Base-by-base conservation (phyloP, 2,888 invertebrate species). In the Ditylenchus weischeri region DNA sequence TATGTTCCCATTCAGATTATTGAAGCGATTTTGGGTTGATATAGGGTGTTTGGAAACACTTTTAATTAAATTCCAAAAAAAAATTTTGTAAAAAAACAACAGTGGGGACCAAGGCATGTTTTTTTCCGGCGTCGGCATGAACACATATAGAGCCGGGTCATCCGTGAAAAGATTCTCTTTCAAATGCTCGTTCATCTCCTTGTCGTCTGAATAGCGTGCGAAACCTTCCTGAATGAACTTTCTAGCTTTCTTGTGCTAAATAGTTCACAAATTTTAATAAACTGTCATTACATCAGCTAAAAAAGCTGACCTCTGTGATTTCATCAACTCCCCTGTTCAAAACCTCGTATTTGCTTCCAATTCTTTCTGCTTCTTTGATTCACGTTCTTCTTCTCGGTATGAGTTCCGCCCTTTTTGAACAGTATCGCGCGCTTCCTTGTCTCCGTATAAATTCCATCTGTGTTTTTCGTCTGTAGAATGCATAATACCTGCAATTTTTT, bases 161-260 rank as follows among this genome's bases (percentile, higher is more conserved):
- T 88, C 89, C 66, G 91, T 86, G 71, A 68, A 43, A 70, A 77
- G 57, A 43, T 75, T 67, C 21, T 69, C 77, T 61, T 77, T 89
- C 47, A 93, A 84, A 78, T 88, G 87, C 1, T 86, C 86, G 78
- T 98, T 94, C 78, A 96, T 85, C 84, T 95, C 96, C 35, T 87
- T 87, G 82, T 98, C 96, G 77, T 91, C 90, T 4, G 88, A 89
- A 83, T 91, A 90, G 43, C 96, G 87, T 0, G 96, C 93, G 63
- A 98, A 84, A 0, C 95, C 95, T 83, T 96, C 96, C 36, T 88
- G 87, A 80, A 91, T 90, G 83, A 94, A 94, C 76, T 91, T 35
- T 88, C 87, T 1, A 90, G 82, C 57, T 88, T 88, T 11, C 49
- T 89, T 86, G 63, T 89, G 88, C 19, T 89, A 61, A 54, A 74